Evolutionary conservation across 1,140 invertebrate species (phyloP), one percentile per base, ranked within the genome.

Genomic region (Acromyrmex echinatior): DNA sequence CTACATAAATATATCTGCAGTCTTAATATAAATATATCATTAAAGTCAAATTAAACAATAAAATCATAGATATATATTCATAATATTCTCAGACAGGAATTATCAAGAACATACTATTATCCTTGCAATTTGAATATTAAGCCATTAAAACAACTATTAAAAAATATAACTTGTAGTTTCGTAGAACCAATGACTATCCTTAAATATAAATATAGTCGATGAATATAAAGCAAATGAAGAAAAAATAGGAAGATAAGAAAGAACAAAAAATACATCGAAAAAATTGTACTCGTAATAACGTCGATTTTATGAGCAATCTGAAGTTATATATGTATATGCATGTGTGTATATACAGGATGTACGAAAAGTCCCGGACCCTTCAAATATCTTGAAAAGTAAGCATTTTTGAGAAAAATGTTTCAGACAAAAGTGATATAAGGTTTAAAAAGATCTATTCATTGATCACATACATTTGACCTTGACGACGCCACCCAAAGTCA

Each of bases 61-160:
- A 80, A 80, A 35, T 80, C 3, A 51, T 79, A 63, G 58, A 14
- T 21, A 45, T 66, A 79, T 31, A 4, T 60, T 51, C n/a, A 35
- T 66, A 14, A 21, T 58, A 7, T 65, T 12, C 18, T 62, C 0
- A 49, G 5, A 68, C 21, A 68, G 14, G 14, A 68, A 68, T 51
- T 78, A 63, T 63, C 25, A 65, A 79, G n/a, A 68, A 53, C 56
- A 68, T 80, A 56, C 53, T 63, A 78, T 63, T 56, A 53, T 16
- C 25, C 18, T 53, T 51, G 16, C 28, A 35, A 7, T 65, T 66
- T 16, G 6, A 66, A 66, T 66, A 35, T 79, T 53, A 66, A 79
- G 63, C 18, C 31, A 35, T 35, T 35, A 35, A 35, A 49, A 62
- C 3, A 63, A 60, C 28, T 77, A 62, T 76, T 21, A 79, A 53